Evolutionary conservation across 2,888 invertebrate genomes (phyloP), one percentile per base, ranked within the genome.

Genomic region (Ichneumoninae sp.): DNA sequence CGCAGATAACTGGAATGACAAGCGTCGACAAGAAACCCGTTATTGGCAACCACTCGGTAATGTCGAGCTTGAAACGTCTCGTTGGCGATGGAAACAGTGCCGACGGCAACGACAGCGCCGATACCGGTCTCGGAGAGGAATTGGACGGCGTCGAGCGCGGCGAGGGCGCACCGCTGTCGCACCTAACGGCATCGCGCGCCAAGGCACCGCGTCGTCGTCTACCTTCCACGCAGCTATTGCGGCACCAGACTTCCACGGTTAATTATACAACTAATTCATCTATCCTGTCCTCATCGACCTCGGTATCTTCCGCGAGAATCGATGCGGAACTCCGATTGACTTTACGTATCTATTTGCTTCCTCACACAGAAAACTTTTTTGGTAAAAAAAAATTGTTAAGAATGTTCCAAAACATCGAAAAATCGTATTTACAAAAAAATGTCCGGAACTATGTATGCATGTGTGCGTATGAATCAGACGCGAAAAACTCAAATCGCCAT

Each of bases 201-300:
- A 96, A 96, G 94, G 96, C 96, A 85, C 96, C 96, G 50, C 94
- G 96, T 83, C 94, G 96, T 89, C 94, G 96, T 89, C 95, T 95
- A n/a, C 96, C 96, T 2, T 96, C 96, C 44, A 94, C 95, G 30
- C 93, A 93, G 79, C 92, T 91, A 86, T 86, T 92, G 68, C 90
- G 92, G 70, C 89, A 91, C 75, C 90, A 90, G 19, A 87, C 85
- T 47, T 81, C 83, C 13, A 86, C 87, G 76, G 81, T 88, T 71
- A 88, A 86, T 60, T 81, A 88, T 75, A 83, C 86, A 66, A 77
- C 75, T 26, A 81, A 87, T 36, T 83, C 87, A 30, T 74, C 85
- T 52, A 79, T 86, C 16, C 47, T 83, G 44, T 68, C 66, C 44
- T 6, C 33, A n/a, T 40, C 40, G n/a, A 40, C 79, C 65, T 76